Evolutionary conservation across 2,113 vertebrate species (phyloP).

Genomic region (Tilapia sparmanii): DNA sequence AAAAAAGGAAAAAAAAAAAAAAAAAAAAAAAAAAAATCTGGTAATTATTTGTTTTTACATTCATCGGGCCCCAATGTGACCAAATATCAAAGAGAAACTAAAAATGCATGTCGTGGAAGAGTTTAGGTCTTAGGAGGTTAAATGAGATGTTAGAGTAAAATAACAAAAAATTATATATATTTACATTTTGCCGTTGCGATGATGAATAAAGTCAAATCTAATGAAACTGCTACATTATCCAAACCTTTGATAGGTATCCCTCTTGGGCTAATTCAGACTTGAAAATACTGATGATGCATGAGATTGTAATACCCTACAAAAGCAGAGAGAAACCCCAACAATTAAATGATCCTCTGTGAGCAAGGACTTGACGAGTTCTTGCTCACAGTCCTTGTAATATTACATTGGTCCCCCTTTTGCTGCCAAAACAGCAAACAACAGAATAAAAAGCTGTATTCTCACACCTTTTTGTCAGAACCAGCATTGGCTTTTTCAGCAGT

Average conservation of each 20-base stretch:
- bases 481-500: not conserved
- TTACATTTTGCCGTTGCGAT: not conserved
- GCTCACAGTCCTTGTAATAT: not conserved
- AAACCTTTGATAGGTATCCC: not conserved
- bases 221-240: not conserved
- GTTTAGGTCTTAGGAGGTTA: too few species aligned
- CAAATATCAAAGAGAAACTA: too few species aligned
- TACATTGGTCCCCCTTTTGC: fast-evolving
- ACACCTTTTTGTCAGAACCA: not conserved
- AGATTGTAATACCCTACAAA: not conserved
- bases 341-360: not conserved
- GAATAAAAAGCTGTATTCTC: not conserved
- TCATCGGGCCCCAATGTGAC: too few species aligned
- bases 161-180: fast-evolving
- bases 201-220: not conserved
- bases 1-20: too few species aligned
- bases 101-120: too few species aligned
- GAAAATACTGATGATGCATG: not conserved
- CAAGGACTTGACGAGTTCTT: not conserved
- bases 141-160: not conserved
- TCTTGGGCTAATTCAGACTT: not conserved
- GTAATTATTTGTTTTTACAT: too few species aligned
- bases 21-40: too few species aligned
- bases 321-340: not conserved
- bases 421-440: not conserved